Base-by-base conservation (phyloP, 2,113 vertebrate species). In the Daphoenositta chrysoptera region DNA sequence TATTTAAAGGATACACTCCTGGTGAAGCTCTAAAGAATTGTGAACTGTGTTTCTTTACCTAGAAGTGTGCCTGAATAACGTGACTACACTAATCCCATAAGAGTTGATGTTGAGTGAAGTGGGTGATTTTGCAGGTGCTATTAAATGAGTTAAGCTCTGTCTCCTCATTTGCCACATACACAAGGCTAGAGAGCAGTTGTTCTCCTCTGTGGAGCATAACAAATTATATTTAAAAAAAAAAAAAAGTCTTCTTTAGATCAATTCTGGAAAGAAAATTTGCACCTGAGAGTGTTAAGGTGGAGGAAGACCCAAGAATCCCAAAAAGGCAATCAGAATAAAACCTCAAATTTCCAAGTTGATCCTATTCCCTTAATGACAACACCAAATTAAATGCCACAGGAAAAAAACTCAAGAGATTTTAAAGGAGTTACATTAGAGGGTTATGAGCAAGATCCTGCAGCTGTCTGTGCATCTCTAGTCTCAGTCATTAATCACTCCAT, bases 51-150 rank as follows among this genome's bases (percentile, higher is more conserved):
- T 51, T 45, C 45, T 72, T 72, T 15, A 39, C 9, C 28, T 11
- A 22, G 31, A 72, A 60, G 10, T 33, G 15, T 18, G 16, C 7
- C 78, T 76, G 56, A 64, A 16, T 12, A 50, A 83, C 11, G 9
- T 7, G 21, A 48, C 1, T 33, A 24, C 24, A 66, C 8, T 47
- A 35, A 30, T 14, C 13, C 33, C 10, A 0, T 5, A 45, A 18
- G 30, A 58, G 39, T 50, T 20, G 12, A 48, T 37, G 71, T 8
- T 31, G 35, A 17, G 9, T 5, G 22, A 37, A 50, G 48, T 0
- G 5, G 10, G 45, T 19, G 28, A 5, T 20, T 61, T 51, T 66
- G 31, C 44, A 72, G 40, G 24, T 11, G 27, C 58, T 47, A 3
- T 12, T n/a, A 15, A 54, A 57, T 7, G 40, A 23, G 18, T 2